A percentile compares a stretch with the other conserved stretches of the same genome.
phyloP scores from a whole-genome alignment of 2,113 vertebrate genomes.

The Clarias macrocephalus region DNA sequence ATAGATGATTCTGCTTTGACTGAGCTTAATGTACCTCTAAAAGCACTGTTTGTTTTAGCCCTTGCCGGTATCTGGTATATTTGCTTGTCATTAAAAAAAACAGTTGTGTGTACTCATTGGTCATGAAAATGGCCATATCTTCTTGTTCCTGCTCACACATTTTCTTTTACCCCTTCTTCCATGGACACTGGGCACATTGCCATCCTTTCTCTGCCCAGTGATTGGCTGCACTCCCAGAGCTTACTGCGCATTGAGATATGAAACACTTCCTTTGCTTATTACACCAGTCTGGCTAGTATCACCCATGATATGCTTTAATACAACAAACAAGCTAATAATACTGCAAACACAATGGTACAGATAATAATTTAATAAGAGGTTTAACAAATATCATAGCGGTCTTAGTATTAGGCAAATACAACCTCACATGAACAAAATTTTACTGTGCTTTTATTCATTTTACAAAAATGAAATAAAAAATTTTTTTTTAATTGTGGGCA shows the following conservation, averaged over 20 bases:
- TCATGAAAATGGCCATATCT: background rate
- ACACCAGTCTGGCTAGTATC: constrained; percentile 12
- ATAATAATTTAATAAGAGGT: background rate
- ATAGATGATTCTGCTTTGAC: background rate
- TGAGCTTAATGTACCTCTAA: background rate
- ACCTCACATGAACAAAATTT: too few relatives aligned
- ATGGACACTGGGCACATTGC: background rate
- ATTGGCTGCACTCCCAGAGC: constrained; percentile 43
- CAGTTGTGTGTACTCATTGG: background rate
- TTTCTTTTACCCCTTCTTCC: constrained; percentile 29
- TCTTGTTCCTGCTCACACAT: constrained; percentile 6
- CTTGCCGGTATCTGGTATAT: background rate
- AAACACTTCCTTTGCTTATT: constrained; percentile 28
- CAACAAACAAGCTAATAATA: constrained; percentile 9
- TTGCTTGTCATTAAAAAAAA: background rate
- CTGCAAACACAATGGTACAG: background rate
- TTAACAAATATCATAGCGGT: too few relatives aligned
- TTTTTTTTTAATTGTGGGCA: too few relatives aligned
- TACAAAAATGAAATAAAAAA: too few relatives aligned
- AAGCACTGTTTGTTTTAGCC: background rate
- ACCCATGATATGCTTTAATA: background rate
- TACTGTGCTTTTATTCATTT: too few relatives aligned
- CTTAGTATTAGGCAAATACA: too few relatives aligned
- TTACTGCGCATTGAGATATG: constrained; percentile 33
- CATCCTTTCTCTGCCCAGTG: constrained; percentile 30